These are phyloP conservation scores for Acleris sparsana DNA, from an alignment of 2,888 invertebrate genomes.

Conservation along the genomic window DNA sequence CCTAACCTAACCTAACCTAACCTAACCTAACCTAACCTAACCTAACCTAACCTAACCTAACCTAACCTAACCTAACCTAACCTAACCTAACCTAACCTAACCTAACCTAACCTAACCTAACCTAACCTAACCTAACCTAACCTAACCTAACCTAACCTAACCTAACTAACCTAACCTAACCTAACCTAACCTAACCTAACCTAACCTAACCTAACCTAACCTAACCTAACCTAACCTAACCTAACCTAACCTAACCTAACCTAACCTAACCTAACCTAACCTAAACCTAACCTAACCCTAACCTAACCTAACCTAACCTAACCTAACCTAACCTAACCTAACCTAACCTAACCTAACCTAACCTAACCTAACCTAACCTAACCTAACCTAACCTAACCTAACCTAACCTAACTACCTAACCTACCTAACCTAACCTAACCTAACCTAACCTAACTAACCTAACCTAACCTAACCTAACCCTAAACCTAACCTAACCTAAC, in stretches of 20 bases:
- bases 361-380: slow-evolving; percentile 19
- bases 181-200: slow-evolving; percentile 15
- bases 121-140: slow-evolving; percentile 18
- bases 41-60: slow-evolving; percentile 15
- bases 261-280: slow-evolving; percentile 19
- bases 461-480: slow-evolving; percentile 29
- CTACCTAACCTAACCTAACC: slow-evolving; percentile 17
- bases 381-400: slow-evolving; percentile 11
- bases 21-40: slow-evolving; percentile 22
- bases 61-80: slow-evolving; percentile 24
- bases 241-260: slow-evolving; percentile 18
- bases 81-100: slow-evolving; percentile 6
- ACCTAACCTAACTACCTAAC: too few species aligned
- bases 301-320: too few species aligned
- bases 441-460: slow-evolving; percentile 14
- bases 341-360: slow-evolving; percentile 28
- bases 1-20: too few species aligned
- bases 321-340: slow-evolving; percentile 14
- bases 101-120: slow-evolving; percentile 27
- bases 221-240: slow-evolving; percentile 28
- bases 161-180: slow-evolving; percentile 9
- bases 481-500: slow-evolving; percentile 18
- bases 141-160: slow-evolving; percentile 17
- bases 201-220: slow-evolving; percentile 16
- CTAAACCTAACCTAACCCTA: too few species aligned